Base-by-base conservation (phyloP, 2,888 invertebrate genomes). In the Embidobia sp. region DNA sequence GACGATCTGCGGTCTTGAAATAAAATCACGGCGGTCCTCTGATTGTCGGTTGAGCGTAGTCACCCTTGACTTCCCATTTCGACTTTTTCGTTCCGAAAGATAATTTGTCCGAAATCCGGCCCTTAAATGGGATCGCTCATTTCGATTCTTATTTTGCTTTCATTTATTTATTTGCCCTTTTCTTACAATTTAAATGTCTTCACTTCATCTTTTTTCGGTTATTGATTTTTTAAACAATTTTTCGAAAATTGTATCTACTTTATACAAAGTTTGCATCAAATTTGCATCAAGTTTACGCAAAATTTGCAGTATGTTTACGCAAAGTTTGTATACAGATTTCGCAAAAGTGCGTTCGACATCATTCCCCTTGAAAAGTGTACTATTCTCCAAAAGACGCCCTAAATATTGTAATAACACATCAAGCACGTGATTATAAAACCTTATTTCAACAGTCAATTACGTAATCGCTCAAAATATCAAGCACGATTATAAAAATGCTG, bases 1-100 rank as follows among this genome's bases (percentile, higher is more conserved):
- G 83, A 79, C 81, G 82, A 86, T 87, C 85, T 87, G 88, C 81
- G 88, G 87, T 89, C 85, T 85, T 85, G 84, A 88, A 89, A 89
- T 89, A 88, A 89, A 89, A 88, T 89, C 89, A 29, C 29, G 29
- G 29, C 29, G 29, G 4, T 29, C 84, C 80, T 80, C 82, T 85
- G 84, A 86, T 86, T 86, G 82, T 81, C 76, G 84, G 84, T 76
- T 84, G 72, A 75, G 53, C n/a, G n/a, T 42, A 74, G 59, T 79
- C 79, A 69, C 59, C 63, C 77, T 78, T 61, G 29, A 51, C 78
- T 59, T 74, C 73, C 35, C 77, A 66, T 55, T 74, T 64, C 33
- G 15, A 64, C 42, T 74, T 77, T 78, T 78, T 79, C 79, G 55
- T 77, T 76, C 63, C 76, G n/a, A n/a, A 66, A 53, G 18, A 57